These are phyloP conservation scores for Pocillopora meandrina DNA, from an alignment of 92 coral and sea anemone species.

Conservation along the genomic window DNA sequence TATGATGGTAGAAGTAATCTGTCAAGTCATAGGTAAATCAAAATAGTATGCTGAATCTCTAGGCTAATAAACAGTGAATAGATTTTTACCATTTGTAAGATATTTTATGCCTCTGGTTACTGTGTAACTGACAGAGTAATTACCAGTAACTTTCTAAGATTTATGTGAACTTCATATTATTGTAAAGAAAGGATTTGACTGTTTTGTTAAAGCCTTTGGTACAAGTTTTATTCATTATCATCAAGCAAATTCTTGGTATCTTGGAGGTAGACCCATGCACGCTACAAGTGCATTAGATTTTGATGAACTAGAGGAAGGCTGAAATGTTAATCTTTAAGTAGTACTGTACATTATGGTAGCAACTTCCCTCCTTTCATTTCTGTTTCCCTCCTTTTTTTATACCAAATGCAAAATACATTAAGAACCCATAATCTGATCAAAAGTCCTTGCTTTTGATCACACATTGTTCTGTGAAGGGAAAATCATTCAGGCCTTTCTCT, in stretches of 20 bases:
- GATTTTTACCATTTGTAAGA: conserved; percentile 33
- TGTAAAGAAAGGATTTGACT: conserved; percentile 22
- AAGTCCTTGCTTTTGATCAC: neutral
- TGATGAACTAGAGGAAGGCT: neutral
- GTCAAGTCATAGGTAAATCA: neutral
- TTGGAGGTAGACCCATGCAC: conserved; percentile 32
- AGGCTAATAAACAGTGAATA: neutral
- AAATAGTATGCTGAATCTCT: neutral
- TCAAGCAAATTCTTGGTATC: neutral
- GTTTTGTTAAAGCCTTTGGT: conserved; percentile 7
- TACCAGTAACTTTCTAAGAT: conserved; percentile 46
- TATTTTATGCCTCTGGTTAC: conserved; percentile 64
- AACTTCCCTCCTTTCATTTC: no score
- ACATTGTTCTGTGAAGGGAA: neutral
- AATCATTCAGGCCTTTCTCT: neutral
- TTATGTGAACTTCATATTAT: conserved; percentile 3
- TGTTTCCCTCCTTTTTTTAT: no score
- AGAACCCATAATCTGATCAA: no score
- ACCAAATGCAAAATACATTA: no score
- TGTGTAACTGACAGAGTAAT: conserved; percentile 87
- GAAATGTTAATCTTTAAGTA: neutral
- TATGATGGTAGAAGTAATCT: neutral
- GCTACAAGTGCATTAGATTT: conserved; percentile 24
- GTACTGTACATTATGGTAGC: no score
- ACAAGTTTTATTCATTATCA: neutral